Conservation (phyloP, 2,888 invertebrate species). For the Hecatera dysodea region DNA sequence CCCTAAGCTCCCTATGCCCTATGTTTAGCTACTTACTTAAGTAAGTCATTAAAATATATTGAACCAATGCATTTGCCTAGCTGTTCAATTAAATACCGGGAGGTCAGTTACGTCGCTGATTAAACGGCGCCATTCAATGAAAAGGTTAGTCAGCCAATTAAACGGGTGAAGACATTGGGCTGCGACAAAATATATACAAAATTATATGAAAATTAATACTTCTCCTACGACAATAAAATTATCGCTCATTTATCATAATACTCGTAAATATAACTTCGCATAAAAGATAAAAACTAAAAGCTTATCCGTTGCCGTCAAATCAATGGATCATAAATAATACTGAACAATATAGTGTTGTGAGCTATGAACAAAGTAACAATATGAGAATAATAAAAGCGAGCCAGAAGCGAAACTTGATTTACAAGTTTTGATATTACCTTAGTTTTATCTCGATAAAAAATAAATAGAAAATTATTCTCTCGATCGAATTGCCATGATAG, state of each 20-base stretch:
- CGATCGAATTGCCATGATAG: too few species aligned
- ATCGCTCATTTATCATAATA: conserved; percentile 39
- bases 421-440: neutral
- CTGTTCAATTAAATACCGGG: too few species aligned
- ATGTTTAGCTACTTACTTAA: too few species aligned
- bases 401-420: conserved; percentile 21
- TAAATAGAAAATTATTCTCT: too few species aligned
- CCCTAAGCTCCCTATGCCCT: too few species aligned
- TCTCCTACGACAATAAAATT: conserved; percentile 20
- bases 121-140: too few species aligned
- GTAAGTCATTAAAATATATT: too few species aligned
- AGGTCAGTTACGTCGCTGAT: too few species aligned
- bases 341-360: conserved; percentile 52
- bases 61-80: too few species aligned
- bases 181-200: too few species aligned
- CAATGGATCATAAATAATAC: conserved; percentile 50
- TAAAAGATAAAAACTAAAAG: conserved; percentile 42
- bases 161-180: too few species aligned
- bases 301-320: conserved; percentile 39
- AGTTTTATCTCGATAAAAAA: neutral
- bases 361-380: conserved; percentile 36
- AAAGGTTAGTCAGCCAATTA: too few species aligned
- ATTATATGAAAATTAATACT: neutral
- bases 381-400: conserved; percentile 22
- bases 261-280: conserved; percentile 39